phyloP scores from a whole-genome alignment of 2,113 vertebrate species.

The Corapipo altera region DNA sequence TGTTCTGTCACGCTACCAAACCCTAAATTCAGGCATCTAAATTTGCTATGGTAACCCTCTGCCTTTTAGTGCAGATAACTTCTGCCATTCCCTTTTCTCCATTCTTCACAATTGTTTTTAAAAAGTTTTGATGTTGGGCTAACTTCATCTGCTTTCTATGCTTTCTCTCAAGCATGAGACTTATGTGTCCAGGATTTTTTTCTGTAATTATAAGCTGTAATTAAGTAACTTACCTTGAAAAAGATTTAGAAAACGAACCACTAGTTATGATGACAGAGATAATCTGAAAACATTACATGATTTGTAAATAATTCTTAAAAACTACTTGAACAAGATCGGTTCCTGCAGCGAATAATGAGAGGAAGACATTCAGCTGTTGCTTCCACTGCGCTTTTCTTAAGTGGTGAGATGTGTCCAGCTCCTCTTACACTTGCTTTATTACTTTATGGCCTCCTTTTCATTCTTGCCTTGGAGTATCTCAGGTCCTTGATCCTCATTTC shows the following conservation, averaged over 20 bases:
- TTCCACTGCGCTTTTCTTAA: neutral
- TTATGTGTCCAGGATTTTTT: neutral
- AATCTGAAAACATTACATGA: neutral
- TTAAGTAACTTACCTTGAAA: neutral
- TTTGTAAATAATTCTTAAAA: neutral
- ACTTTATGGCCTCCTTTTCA: neutral
- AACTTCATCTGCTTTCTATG: neutral
- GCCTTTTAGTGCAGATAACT: neutral
- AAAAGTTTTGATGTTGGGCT: neutral
- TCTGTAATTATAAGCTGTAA: neutral
- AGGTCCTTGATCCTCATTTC: neutral
- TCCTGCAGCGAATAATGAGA: neutral
- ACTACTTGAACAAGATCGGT: neutral
- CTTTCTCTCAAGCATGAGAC: neutral
- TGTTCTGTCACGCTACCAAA: neutral
- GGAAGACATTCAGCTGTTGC: neutral
- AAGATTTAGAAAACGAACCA: neutral
- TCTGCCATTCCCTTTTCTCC: neutral
- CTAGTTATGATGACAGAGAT: neutral
- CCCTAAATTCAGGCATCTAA: neutral
- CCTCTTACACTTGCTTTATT: neutral
- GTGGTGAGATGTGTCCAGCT: neutral
- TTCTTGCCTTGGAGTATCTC: neutral
- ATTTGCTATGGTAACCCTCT: neutral
- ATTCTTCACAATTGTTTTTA: neutral